Evolutionary conservation across 2,113 vertebrate genomes (phyloP).

Genomic region (Muntiacus reevesi): DNA sequence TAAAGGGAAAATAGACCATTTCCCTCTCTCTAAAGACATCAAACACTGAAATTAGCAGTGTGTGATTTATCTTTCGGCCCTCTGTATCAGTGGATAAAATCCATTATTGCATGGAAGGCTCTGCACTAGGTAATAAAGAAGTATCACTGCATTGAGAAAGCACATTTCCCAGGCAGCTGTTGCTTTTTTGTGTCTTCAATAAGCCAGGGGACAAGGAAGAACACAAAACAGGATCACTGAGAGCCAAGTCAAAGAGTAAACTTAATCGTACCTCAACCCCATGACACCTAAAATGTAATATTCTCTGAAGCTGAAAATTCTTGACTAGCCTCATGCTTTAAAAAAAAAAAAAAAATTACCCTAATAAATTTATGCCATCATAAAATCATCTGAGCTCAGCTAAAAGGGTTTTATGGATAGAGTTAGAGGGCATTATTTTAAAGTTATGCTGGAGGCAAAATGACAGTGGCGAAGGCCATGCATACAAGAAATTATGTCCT

Average conservation of each 20-base stretch:
- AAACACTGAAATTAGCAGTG: slow-evolving; percentile 49
- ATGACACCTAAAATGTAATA: slow-evolving; percentile 65
- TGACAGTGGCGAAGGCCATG: slow-evolving; percentile 50
- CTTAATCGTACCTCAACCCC: slow-evolving; percentile 38
- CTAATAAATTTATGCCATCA: slow-evolving; percentile 68
- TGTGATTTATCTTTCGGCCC: slow-evolving; percentile 42
- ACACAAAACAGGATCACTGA: slow-evolving; percentile 49
- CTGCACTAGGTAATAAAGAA: not conserved
- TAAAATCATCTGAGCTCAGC: slow-evolving; percentile 74
- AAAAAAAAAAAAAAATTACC: slow-evolving; percentile 18
- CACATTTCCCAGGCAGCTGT: slow-evolving; percentile 40
- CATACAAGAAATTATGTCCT: slow-evolving; percentile 69
- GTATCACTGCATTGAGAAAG: slow-evolving; percentile 54
- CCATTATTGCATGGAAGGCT: slow-evolving; percentile 31
- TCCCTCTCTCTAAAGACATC: slow-evolving; percentile 41
- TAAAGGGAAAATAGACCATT: slow-evolving; percentile 64
- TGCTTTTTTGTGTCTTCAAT: slow-evolving; percentile 68
- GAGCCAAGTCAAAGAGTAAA: slow-evolving; percentile 28
- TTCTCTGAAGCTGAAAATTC: slow-evolving; percentile 66
- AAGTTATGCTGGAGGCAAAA: slow-evolving; percentile 69
- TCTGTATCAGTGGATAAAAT: slow-evolving; percentile 13
- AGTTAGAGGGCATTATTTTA: slow-evolving; percentile 71
- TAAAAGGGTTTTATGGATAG: slow-evolving; percentile 73
- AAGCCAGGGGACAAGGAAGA: slow-evolving; percentile 9
- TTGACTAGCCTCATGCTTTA: slow-evolving; percentile 40